Evolutionary conservation across 2,113 vertebrate genomes (phyloP).

Genomic region (Protobothrops mucrosquamatus): DNA sequence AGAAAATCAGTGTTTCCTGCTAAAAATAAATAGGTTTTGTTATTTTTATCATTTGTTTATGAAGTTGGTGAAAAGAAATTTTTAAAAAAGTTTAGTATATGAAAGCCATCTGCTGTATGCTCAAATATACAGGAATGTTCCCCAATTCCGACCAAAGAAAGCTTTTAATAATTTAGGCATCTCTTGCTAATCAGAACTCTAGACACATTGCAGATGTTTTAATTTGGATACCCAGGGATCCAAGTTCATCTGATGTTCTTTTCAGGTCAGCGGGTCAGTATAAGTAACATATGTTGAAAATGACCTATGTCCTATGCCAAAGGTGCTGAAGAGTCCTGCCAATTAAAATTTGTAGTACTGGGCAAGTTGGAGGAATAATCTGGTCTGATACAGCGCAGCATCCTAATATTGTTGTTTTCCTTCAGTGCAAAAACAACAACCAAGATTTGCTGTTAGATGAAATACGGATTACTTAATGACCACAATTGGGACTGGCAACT

Average conservation of each 20-base stretch:
- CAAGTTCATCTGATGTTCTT: neutral
- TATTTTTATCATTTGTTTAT: slow-evolving; percentile 30
- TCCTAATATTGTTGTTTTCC: neutral
- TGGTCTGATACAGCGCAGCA: slow-evolving; percentile 22
- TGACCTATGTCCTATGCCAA: neutral
- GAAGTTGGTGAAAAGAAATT: neutral
- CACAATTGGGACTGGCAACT: neutral
- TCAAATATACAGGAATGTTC: neutral
- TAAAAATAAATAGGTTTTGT: slow-evolving; percentile 9
- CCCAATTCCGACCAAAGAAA: neutral
- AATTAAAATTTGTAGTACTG: neutral
- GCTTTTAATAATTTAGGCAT: neutral
- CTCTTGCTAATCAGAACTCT: neutral
- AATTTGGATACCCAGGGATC: neutral
- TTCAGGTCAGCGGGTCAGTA: neutral
- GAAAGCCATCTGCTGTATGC: neutral
- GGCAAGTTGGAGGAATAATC: slow-evolving; percentile 50
- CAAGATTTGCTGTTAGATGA: neutral
- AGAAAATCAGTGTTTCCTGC: neutral
- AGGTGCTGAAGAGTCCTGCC: neutral
- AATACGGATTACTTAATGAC: neutral
- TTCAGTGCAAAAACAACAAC: neutral
- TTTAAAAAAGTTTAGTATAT: neutral
- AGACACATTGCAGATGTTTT: neutral
- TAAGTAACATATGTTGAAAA: neutral